A percentile compares a stretch with the other conserved stretches of the same genome.
Conservation (phyloP, 2,113 vertebrate species). For the Madoqua kirkii region DNA sequence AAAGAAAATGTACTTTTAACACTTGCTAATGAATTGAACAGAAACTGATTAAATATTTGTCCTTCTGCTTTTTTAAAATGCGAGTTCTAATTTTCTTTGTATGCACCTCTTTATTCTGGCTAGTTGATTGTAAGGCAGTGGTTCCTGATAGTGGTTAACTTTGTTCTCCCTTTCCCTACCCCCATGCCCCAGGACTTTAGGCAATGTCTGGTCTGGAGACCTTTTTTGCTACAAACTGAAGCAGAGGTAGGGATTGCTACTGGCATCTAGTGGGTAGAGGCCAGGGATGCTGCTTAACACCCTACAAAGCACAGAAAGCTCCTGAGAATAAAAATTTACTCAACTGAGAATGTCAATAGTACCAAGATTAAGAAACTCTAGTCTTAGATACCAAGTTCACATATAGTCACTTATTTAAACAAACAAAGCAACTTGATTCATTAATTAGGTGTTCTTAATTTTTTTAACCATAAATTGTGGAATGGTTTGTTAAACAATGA, state of each 20-base stretch:
- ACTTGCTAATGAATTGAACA: not conserved
- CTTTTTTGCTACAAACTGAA: not conserved
- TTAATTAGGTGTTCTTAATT: constrained; percentile 55
- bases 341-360: not conserved
- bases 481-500: constrained; percentile 64
- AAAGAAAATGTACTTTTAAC: not conserved
- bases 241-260: not conserved
- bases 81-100: not conserved
- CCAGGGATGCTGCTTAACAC: not conserved
- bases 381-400: constrained; percentile 51
- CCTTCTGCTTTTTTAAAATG: not conserved
- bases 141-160: not conserved
- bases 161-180: not conserved
- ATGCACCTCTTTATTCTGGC: not conserved
- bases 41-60: not conserved
- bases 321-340: not conserved
- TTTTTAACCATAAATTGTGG: constrained; percentile 51
- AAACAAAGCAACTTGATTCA: constrained; percentile 64
- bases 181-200: not conserved
- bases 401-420: constrained; percentile 61
- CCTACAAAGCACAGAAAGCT: not conserved
- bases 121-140: not conserved
- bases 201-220: not conserved
- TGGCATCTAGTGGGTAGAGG: not conserved
- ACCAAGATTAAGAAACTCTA: not conserved